phyloP scores from a whole-genome alignment of 2,797 vertebrate species.

The Scolopax rusticola region DNA sequence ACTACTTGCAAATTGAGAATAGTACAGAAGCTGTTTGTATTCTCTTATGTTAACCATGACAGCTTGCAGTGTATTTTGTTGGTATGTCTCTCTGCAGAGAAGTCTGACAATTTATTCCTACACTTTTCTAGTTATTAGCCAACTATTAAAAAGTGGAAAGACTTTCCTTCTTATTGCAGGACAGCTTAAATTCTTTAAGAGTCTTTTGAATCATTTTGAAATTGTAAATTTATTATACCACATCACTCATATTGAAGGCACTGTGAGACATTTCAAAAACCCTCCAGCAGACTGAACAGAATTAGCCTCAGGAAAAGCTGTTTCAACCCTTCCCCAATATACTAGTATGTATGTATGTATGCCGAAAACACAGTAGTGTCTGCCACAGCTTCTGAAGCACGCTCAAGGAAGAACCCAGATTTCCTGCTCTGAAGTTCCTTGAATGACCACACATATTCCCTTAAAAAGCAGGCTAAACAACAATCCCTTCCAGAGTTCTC shows the following conservation, averaged over 20 bases:
- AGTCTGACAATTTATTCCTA: constrained; percentile 10
- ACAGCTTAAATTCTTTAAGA: background rate
- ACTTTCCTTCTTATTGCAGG: background rate
- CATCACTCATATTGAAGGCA: background rate
- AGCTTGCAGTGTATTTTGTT: background rate
- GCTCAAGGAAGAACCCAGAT: background rate
- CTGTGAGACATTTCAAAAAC: background rate
- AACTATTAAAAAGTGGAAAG: background rate
- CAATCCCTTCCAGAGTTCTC: background rate
- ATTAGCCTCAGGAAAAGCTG: background rate
- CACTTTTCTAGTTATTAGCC: background rate
- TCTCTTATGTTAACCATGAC: background rate
- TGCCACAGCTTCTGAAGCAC: background rate
- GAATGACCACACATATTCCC: background rate
- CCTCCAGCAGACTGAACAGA: background rate
- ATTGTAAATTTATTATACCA: background rate
- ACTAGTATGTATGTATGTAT: background rate
- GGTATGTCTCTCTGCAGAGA: background rate
- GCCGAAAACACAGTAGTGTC: background rate
- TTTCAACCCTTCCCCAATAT: background rate
- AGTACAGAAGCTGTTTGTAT: background rate
- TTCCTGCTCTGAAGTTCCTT: background rate
- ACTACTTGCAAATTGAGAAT: background rate
- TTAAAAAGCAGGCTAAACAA: background rate
- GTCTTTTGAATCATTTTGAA: background rate